These are phyloP conservation scores for Buteo buteo DNA, from an alignment of 2,113 vertebrate genomes.

Conservation along the genomic window DNA sequence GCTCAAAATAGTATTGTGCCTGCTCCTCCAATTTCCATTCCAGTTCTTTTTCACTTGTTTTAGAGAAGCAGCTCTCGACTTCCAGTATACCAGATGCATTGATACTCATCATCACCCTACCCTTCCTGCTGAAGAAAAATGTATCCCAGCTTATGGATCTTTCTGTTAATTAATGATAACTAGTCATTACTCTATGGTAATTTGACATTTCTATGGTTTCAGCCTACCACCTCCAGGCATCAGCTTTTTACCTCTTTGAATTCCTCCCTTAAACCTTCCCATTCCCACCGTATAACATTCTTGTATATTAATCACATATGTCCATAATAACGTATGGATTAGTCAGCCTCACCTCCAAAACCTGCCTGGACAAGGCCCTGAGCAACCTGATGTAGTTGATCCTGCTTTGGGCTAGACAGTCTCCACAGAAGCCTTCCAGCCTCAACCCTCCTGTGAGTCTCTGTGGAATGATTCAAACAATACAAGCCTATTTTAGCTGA, in stretches of 20 bases:
- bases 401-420: not conserved
- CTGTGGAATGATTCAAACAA: not conserved
- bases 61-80: not conserved
- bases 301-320: not conserved
- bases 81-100: not conserved
- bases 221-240: not conserved
- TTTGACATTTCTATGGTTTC: not conserved
- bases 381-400: not conserved
- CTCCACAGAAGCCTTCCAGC: not conserved
- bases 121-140: not conserved
- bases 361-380: fast-evolving
- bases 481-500: not conserved
- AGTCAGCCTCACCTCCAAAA: not conserved
- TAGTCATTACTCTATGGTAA: not conserved
- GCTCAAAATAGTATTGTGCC: not conserved
- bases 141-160: not conserved
- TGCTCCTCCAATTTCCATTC: not conserved
- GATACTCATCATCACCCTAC: not conserved
- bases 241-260: not conserved
- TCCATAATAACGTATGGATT: not conserved
- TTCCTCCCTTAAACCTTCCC: not conserved
- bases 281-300: not conserved
- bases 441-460: not conserved
- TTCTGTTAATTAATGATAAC: not conserved
- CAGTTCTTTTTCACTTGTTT: not conserved